Evolutionary conservation across 2,888 invertebrate genomes (phyloP), one percentile per base, ranked within the genome.

Genomic region (Eurois occulta): DNA sequence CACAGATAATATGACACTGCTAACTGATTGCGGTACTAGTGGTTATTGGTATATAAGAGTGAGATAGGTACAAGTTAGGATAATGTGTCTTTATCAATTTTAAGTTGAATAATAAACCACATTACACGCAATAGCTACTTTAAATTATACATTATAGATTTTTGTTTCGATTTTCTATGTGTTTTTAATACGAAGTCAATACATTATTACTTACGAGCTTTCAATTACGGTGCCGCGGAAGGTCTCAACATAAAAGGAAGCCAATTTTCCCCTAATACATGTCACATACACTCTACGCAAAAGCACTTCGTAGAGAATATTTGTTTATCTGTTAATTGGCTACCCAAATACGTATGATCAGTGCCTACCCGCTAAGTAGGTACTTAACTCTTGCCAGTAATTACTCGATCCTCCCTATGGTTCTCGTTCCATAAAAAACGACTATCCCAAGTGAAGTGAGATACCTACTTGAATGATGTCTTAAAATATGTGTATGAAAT

Each of bases 311-410:
- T 32, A 32, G 52, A 77, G 35, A 48, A 41, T 66, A 52, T 75
- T 69, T 70, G 52, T 38, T 43, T 52, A n/a, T 46, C 52, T 66
- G 24, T 70, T 80, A 82, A 82, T 80, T 82, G 32, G 38, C 2
- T 76, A 52, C n/a, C 48, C 41, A 66, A 70, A 76, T 65, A 74
- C 41, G 5, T 80, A 38, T 60, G 43, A 41, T 43, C 32, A 64
- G 32, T 48, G 18, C 70, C 35, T 77, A 69, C n/a, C 78, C n/a
- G n/a, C 28, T 13, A 18, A 7, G 28, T 28, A 18, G 18, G 32
- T 60, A 18, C 58, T 28, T 32, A 58, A 28, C 28, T 3, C 18
- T 58, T 58, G 58, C 18, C 28, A 58, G 28, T 3, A 18, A 32
- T 60, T 32, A 32, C 21, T 32, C 21, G 32, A 10, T 32, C 60